phyloP scores from a whole-genome alignment of 2,113 vertebrate genomes.

The Agapornis roseicollis region DNA sequence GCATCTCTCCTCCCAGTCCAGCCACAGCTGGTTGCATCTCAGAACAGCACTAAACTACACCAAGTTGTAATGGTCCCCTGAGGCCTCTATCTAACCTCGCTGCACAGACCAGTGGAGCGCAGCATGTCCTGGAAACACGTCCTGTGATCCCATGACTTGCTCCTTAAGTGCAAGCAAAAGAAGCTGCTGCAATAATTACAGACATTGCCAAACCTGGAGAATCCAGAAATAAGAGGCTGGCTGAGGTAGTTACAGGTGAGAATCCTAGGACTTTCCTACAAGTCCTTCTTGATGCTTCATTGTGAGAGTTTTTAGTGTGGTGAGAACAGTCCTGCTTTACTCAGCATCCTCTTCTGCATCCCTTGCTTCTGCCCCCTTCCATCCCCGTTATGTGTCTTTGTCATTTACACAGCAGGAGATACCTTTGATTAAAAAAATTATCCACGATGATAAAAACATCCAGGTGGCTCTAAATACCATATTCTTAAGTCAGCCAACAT shows the following conservation, averaged over 20 bases:
- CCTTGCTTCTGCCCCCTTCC: not conserved
- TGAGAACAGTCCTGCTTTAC: not conserved
- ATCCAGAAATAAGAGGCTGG: not conserved
- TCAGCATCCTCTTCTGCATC: not conserved
- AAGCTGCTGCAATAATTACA: not conserved
- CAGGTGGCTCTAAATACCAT: not conserved
- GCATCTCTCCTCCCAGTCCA: not conserved
- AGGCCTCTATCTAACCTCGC: not conserved
- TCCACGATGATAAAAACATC: not conserved
- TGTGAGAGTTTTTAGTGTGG: not conserved
- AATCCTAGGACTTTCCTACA: not conserved
- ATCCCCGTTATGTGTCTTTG: not conserved
- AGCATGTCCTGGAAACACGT: not conserved
- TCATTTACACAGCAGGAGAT: not conserved
- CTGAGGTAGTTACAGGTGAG: not conserved
- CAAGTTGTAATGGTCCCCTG: not conserved
- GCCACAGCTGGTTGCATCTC: slow-evolving; percentile 13
- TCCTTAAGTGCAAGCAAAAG: not conserved
- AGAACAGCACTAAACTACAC: not conserved
- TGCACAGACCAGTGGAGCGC: not conserved
- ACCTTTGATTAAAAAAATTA: not conserved
- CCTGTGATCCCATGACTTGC: not conserved
- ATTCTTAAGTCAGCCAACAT: not conserved
- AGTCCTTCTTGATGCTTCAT: not conserved
- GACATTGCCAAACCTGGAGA: not conserved